Evolutionary conservation across 2,113 vertebrate species (phyloP), one percentile per base, ranked within the genome.

Genomic region (Alaudala cheleensis): DNA sequence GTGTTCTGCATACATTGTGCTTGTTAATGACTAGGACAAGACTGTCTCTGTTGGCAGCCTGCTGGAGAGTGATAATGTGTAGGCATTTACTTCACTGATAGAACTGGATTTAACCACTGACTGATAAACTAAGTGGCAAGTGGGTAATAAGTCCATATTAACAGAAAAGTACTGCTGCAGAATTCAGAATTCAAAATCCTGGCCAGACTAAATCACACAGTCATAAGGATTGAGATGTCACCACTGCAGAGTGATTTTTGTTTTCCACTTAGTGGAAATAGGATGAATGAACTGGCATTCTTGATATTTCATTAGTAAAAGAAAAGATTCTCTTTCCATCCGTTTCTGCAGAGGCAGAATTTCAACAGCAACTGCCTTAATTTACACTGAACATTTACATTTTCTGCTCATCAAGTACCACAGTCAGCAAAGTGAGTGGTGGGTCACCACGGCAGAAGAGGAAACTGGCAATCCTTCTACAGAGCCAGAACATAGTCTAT

Each of bases 1-100:
- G 98, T 98, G 98, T 98, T 98, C 98, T 98, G 98, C 98, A 98
- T 98, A 98, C 97, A 98, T 98, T 98, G 98, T 98, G 97, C 97
- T 97, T 97, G 97, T 98, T 98, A 98, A 98, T 98, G 98, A 98
- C 82, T 91, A 97, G 97, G 98, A 98, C 97, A 97, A 98, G 98
- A 95, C 97, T 95, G 97, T 98, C 98, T 98, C 98, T 73, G 86
- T 60, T 96, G 98, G 98, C 97, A 98, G 98, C 95, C 98, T 98
- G 98, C 98, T 98, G 96, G 96, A 81, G 86, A 94, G 98, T 98
- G 98, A 98, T 98, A 98, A 98, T 98, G 97, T 97, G 97, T 77
- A 97, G 98, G 98, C 98, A 98, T 98, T 98, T 98, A 97, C 96
- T 97, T 95, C 89, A 93, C 97, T 96, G 98, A 98, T 97, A 97